Evolutionary conservation across 2,113 vertebrate genomes (phyloP).

Genomic region (Leucopsar rothschildi): DNA sequence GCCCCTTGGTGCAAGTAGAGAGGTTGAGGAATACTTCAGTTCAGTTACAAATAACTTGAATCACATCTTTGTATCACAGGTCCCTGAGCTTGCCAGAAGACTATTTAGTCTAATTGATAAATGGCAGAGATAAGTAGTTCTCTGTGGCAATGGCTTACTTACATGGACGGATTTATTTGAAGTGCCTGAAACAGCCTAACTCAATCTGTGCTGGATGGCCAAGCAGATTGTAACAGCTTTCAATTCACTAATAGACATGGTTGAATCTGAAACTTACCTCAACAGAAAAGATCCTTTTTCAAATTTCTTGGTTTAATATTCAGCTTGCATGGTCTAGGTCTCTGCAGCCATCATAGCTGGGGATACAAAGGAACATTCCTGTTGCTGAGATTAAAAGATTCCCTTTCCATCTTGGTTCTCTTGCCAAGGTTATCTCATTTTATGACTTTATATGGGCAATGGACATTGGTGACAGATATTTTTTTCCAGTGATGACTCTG

Average conservation of each 20-base stretch:
- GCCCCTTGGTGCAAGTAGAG: not conserved
- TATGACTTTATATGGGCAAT: not conserved
- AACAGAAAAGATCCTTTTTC: not conserved
- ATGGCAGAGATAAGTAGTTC: not conserved
- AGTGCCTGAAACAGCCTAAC: not conserved
- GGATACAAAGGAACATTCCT: not conserved
- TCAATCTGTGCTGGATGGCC: not conserved
- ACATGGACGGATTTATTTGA: not conserved
- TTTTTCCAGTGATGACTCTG: not conserved
- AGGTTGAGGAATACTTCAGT: not conserved
- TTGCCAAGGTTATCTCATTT: not conserved
- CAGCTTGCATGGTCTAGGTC: not conserved
- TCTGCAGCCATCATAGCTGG: not conserved
- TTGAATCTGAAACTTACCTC: not conserved
- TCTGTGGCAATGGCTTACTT: not conserved
- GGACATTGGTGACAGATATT: not conserved
- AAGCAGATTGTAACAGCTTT: not conserved
- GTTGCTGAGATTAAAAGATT: not conserved
- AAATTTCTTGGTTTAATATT: not conserved
- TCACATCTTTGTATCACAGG: not conserved
- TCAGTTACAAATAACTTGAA: not conserved
- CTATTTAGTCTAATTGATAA: not conserved
- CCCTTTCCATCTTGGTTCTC: not conserved
- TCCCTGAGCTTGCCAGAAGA: not conserved
- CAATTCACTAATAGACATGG: not conserved